phyloP scores from a whole-genome alignment of 2,797 vertebrate species.

The Bradypodion ventrale region DNA sequence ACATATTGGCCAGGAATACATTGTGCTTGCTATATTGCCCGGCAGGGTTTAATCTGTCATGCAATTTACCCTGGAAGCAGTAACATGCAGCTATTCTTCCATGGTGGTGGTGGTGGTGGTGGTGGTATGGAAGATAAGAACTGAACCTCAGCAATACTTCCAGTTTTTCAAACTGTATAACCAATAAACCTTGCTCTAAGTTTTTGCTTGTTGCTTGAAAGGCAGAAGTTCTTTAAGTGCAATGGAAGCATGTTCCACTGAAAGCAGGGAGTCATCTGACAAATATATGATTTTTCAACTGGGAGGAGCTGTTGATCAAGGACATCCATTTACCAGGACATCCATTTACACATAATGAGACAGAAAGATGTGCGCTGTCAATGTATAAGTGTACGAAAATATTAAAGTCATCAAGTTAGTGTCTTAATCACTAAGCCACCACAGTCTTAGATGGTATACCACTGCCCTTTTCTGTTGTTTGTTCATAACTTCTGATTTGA shows the following conservation, averaged over 20 bases:
- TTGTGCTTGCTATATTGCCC: neutral
- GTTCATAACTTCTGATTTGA: slow-evolving; percentile 2
- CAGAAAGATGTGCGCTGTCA: neutral
- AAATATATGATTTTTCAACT: neutral
- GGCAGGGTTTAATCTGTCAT: neutral
- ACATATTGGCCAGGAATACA: neutral
- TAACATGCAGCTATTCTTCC: neutral
- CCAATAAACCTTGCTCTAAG: neutral
- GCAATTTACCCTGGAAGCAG: neutral
- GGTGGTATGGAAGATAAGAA: no score
- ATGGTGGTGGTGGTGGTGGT: no score
- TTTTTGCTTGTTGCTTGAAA: neutral
- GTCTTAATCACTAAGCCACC: no score
- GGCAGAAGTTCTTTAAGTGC: neutral
- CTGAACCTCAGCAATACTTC: neutral
- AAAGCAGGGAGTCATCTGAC: neutral
- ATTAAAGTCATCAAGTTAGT: no score
- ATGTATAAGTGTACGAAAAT: neutral
- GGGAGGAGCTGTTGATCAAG: neutral
- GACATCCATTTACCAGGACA: neutral
- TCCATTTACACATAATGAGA: neutral
- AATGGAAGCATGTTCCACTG: neutral
- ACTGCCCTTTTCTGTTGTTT: neutral
- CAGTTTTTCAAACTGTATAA: neutral
- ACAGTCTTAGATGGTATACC: neutral